Percentiles rank a stretch among this genome's conserved stretches.
phyloP scores from a whole-genome alignment of 2,113 vertebrate species.

The Talpa occidentalis region DNA sequence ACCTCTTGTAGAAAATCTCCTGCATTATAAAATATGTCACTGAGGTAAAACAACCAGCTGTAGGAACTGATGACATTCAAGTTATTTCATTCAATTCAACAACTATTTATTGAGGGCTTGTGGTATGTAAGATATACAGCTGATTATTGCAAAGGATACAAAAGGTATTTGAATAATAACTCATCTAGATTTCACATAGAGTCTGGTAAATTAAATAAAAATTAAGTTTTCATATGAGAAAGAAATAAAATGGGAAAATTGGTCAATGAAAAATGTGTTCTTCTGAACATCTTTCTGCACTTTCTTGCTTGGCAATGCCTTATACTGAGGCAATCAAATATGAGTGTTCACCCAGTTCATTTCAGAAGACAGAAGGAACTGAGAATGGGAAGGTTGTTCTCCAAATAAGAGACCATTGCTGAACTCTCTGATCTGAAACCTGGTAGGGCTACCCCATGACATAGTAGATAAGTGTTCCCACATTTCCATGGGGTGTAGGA shows the following conservation, averaged over 20 bases:
- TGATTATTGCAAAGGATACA: not conserved
- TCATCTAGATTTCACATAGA: conserved; percentile 3
- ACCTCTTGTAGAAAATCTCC: conserved; percentile 19
- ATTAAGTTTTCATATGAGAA: conserved; percentile 14
- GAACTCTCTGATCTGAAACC: not conserved
- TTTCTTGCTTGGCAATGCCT: not conserved
- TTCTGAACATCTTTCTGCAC: not conserved
- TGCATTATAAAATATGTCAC: not conserved
- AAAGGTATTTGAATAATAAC: conserved; percentile 36
- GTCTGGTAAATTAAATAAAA: conserved; percentile 35
- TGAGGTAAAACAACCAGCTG: not conserved
- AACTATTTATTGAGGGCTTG: not conserved
- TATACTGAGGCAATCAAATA: not conserved
- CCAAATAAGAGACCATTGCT: not conserved
- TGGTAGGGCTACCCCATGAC: not conserved
- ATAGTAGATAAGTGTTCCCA: not conserved
- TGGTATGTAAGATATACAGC: conserved; percentile 1
- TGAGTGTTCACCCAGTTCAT: not conserved
- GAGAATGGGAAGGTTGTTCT: not conserved
- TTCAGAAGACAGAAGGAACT: not conserved
- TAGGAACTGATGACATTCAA: not conserved
- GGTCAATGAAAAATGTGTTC: not conserved
- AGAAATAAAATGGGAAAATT: conserved; percentile 42
- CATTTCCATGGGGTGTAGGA: not conserved
- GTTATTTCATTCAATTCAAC: conserved; percentile 32